Evolutionary conservation across 1,140 invertebrate genomes (phyloP), one percentile per base, ranked within the genome.

Genomic region (Teleogryllus occipitalis): DNA sequence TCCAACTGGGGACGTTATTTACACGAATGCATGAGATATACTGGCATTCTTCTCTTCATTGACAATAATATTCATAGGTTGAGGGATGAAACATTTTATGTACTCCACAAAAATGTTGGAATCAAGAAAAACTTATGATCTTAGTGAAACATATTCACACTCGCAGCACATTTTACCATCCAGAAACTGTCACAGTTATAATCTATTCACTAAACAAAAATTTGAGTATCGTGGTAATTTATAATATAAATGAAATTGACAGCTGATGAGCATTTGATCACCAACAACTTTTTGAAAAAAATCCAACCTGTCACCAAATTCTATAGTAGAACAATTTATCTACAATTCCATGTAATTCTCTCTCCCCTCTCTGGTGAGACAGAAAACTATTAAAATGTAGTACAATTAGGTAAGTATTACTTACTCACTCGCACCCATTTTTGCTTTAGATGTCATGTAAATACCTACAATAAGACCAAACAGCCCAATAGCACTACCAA

Each of bases 401-500:
- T 39, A 39, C 5, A 5, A 1, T 2, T 39, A 39, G 1, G 27
- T 5, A 39, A 39, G 27, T 39, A 39, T 39, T 39, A 65, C 79
- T 83, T 85, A 85, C 47, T 81, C 46, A 77, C 87, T 89, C 82
- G 88, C 85, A 78, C 90, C 90, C 90, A 90, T 91, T 83, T 90
- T 91, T 2, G 90, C 88, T 85, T 85, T 90, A 46, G 89, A 89
- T 80, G 88, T 89, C 91, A 98, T 95, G 86, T 98, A 96, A 88
- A 99, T 97, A 81, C 96, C 96, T 79, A 99, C 96, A 87, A 99
- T 99, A n/a, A 99, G 90, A 80, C 97, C 97, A 88, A 99, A 99
- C 0, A 99, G 90, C 85, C 97, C 97, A 87, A 99, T 98, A 83
- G 97, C 97, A 85, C 95, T 97, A 27, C 96, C 97, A 87, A 99